A percentile compares a stretch with the other conserved stretches of the same genome.
phyloP scores from a whole-genome alignment of 2,797 vertebrate genomes.

The Bucorvus abyssinicus region DNA sequence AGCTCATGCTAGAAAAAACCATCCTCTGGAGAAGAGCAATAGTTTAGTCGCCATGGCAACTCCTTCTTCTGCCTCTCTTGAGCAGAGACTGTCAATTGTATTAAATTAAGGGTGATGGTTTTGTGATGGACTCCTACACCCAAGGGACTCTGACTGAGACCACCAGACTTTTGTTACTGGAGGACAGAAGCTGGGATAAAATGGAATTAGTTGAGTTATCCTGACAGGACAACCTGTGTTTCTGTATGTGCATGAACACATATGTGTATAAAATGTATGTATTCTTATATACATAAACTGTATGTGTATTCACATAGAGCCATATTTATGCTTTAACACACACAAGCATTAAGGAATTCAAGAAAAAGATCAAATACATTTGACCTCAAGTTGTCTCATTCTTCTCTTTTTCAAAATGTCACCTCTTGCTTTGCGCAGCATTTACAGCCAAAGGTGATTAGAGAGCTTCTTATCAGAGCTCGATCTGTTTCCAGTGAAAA shows the following conservation, averaged over 20 bases:
- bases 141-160: background rate
- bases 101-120: slow-evolving; percentile 40
- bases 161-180: background rate
- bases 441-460: slow-evolving; percentile 9
- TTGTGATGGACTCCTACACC: slow-evolving; percentile 9
- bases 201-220: background rate
- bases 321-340: background rate
- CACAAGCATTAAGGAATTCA: background rate
- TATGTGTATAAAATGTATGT: background rate
- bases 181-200: background rate
- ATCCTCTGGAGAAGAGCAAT: slow-evolving; percentile 19
- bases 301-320: background rate
- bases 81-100: slow-evolving; percentile 1
- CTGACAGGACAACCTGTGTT: background rate
- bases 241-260: background rate
- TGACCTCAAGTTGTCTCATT: background rate
- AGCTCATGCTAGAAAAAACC: slow-evolving; percentile 9
- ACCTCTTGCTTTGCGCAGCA: background rate
- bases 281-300: background rate
- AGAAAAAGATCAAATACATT: background rate
- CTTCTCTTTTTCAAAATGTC: slow-evolving; percentile 15
- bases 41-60: slow-evolving; percentile 56
- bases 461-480: background rate
- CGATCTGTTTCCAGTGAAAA: background rate
- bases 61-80: slow-evolving; percentile 26